phyloP scores from a whole-genome alignment of 2,113 vertebrate species.

The Chionis minor region DNA sequence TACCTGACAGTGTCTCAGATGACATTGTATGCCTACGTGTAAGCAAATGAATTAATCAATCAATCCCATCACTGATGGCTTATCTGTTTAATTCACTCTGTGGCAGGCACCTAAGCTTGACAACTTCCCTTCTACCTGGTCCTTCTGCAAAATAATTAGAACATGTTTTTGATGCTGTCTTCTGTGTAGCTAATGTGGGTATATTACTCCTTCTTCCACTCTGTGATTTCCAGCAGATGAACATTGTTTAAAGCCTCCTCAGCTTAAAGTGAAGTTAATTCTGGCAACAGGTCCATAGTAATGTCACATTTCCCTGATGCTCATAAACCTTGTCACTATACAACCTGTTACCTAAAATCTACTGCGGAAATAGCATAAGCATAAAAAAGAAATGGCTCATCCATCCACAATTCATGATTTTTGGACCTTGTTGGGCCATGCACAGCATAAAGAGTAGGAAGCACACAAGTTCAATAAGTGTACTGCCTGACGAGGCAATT shows the following conservation, averaged over 20 bases:
- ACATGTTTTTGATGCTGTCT: not conserved
- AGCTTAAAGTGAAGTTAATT: not conserved
- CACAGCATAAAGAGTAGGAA: not conserved
- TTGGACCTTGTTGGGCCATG: not conserved
- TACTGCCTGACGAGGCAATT: not conserved
- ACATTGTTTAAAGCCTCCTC: not conserved
- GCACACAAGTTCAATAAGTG: rapidly evolving
- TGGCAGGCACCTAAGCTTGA: not conserved
- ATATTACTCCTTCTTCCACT: not conserved
- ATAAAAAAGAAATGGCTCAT: not conserved
- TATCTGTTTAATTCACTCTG: not conserved
- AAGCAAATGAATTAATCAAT: not conserved
- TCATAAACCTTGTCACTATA: not conserved
- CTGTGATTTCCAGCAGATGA: not conserved
- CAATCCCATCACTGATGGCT: not conserved
- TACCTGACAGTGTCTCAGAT: not conserved
- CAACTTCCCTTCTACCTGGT: not conserved
- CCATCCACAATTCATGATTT: not conserved
- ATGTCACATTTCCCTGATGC: not conserved
- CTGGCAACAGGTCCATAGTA: not conserved
- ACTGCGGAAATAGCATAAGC: not conserved
- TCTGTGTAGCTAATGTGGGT: not conserved
- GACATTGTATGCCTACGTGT: not conserved
- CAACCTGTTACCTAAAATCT: not conserved
- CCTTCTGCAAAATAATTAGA: not conserved